phyloP scores from a whole-genome alignment of 2,113 vertebrate genomes.

The Hoplias malabaricus region DNA sequence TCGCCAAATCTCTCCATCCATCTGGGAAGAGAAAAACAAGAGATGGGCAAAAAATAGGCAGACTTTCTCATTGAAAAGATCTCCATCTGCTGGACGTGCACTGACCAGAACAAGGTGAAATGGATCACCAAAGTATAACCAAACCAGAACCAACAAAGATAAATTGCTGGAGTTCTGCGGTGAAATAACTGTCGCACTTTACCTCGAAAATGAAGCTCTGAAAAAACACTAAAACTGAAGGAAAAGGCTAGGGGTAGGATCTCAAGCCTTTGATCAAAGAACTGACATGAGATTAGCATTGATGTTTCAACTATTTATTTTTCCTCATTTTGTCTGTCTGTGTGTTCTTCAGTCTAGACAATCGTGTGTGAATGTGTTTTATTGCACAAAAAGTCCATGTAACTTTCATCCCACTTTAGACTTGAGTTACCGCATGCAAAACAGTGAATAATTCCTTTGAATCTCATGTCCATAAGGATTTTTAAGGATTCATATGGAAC shows the following conservation, averaged over 20 bases:
- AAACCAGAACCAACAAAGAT: too few relatives aligned
- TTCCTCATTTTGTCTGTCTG: conserved; percentile 2
- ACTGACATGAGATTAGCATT: background rate
- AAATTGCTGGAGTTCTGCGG: too few relatives aligned
- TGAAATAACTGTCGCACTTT: too few relatives aligned
- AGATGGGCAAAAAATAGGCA: too few relatives aligned
- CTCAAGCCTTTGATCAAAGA: background rate
- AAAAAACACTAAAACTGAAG: background rate
- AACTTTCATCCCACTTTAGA: too few relatives aligned
- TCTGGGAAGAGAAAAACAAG: too few relatives aligned
- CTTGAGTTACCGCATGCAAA: too few relatives aligned
- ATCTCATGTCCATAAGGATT: too few relatives aligned
- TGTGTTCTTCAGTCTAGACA: conserved; percentile 10
- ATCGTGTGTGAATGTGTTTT: conserved; percentile 18
- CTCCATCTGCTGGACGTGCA: background rate
- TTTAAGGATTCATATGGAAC: too few relatives aligned
- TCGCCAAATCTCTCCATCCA: background rate
- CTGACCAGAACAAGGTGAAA: background rate
- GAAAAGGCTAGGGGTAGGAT: background rate
- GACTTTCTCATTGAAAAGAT: too few relatives aligned
- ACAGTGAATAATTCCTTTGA: too few relatives aligned
- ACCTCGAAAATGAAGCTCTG: background rate
- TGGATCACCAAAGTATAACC: conserved; percentile 26
- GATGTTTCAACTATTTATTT: conserved; percentile 31
- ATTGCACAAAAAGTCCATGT: background rate